phyloP scores from a whole-genome alignment of 1,140 invertebrate species.

The Stratiolaelaps scimitus region DNA sequence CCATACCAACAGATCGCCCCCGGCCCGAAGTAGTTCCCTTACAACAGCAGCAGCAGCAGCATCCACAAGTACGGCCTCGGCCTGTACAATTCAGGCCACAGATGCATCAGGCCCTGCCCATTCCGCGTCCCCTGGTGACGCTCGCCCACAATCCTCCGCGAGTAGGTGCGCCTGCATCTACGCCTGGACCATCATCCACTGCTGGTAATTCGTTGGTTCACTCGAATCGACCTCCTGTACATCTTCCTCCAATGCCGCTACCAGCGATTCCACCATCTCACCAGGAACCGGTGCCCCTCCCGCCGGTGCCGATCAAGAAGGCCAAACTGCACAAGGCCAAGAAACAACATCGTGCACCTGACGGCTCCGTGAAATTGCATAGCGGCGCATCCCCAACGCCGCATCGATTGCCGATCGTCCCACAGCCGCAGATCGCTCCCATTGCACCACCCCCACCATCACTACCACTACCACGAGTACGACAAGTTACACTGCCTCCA shows the following conservation, averaged over 20 bases:
- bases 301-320: background rate
- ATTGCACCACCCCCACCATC: too few species aligned
- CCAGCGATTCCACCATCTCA: too few species aligned
- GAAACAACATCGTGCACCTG: conserved; percentile 21
- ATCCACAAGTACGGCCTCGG: conserved; percentile 18
- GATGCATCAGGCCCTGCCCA: background rate
- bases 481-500: background rate
- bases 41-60: background rate
- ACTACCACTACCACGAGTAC: background rate
- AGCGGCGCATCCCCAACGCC: too few species aligned
- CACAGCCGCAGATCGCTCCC: too few species aligned
- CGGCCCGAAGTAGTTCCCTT: background rate
- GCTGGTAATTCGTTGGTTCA: too few species aligned
- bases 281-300: background rate
- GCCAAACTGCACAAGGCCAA: background rate
- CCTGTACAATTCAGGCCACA: conserved; percentile 7
- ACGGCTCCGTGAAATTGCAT: background rate
- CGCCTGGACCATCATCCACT: background rate
- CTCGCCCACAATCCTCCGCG: background rate
- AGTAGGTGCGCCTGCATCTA: background rate
- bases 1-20: too few species aligned
- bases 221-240: too few species aligned
- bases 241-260: too few species aligned
- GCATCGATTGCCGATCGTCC: too few species aligned
- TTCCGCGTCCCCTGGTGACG: background rate